Base-by-base conservation (phyloP, 2,888 invertebrate species). In the Desoria tigrina region DNA sequence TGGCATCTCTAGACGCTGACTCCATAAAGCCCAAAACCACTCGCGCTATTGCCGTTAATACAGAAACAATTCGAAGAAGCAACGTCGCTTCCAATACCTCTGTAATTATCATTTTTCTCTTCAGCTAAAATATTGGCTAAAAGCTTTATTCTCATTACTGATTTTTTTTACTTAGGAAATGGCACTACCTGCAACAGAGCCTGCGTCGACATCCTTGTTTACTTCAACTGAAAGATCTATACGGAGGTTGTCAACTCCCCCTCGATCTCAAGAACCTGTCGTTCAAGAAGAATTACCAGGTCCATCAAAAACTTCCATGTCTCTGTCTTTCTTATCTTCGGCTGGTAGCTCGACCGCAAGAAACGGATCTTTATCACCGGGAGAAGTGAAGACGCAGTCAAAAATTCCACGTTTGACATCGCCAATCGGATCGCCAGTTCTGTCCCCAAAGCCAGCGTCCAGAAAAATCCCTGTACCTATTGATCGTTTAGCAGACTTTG, bases 351-450 rank as follows among this genome's bases (percentile, higher is more conserved):
- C 21, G 6, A 45, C 16, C 6, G 9, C 45, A 9, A 6, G 45
- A 4, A 16, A 16, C 16, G 45, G 18, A n/a, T 45, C 45, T 9
- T 45, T 45, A 16, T 50, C 58, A 1, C 51, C 55, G 6, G 27
- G 51, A 1, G 71, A 71, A 21, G 21, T 1, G n/a, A 73, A 68
- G 53, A 32, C 42, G 1, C 39, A 64, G 2, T 74, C 73, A 32
- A 66, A 63, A 56, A 74, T 74, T n/a, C 73, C 73, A 11, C 37
- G 73, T 18, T 51, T 71, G n/a, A 61, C 73, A 6, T 50, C 71
- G 11, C 65, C 69, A 1, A 62, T 68, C 7, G 55, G 61, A 0
- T 73, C 73, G 1, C 71, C 73, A n/a, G 61, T 37, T n/a, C 49
- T 61, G 28, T 56, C 64, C 18, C 23, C 42, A 24, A 62, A 28